These are phyloP conservation scores for Oreochromis tanganicae DNA, from an alignment of 2,113 vertebrate species.

Conservation along the genomic window DNA sequence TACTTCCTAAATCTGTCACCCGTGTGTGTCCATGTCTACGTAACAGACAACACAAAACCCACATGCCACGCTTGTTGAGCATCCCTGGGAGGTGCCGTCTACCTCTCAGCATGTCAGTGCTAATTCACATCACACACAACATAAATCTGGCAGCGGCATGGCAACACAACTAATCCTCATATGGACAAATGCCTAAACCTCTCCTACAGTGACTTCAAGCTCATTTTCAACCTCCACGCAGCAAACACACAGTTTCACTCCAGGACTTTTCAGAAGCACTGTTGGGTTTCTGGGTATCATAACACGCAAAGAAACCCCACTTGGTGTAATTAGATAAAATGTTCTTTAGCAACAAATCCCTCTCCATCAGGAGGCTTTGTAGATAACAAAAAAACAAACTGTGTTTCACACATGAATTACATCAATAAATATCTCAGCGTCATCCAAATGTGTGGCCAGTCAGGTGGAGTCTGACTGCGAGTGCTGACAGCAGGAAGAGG, in stretches of 20 bases:
- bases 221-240: background rate
- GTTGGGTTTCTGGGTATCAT: background rate
- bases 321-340: background rate
- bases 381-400: background rate
- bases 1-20: background rate
- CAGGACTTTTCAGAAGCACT: background rate
- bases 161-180: background rate
- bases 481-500: background rate
- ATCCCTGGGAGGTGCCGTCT: background rate
- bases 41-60: background rate
- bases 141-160: background rate
- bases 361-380: background rate
- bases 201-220: background rate
- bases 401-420: background rate
- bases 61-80: background rate
- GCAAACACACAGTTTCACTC: background rate
- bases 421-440: background rate
- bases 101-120: background rate
- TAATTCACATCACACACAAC: background rate
- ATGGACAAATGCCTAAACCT: background rate
- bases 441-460: background rate
- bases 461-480: background rate
- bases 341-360: background rate
- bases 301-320: background rate
- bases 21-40: rapidly evolving